Conservation (phyloP, 2,797 vertebrate species). For the Gobio occitaniae region DNA sequence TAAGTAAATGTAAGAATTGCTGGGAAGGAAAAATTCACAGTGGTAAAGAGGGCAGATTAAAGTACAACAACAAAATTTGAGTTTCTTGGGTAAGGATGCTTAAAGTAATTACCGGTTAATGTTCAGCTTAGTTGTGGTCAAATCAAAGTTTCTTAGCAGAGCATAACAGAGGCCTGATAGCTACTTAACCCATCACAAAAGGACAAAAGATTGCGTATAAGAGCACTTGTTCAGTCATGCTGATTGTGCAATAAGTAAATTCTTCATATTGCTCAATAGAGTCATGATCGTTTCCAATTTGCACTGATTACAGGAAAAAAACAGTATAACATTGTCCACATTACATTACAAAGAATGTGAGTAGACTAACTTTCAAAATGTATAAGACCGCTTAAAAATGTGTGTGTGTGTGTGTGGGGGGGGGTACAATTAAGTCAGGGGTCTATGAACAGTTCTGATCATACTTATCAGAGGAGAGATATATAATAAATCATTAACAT, state of each 20-base stretch:
- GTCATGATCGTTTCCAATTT: neutral
- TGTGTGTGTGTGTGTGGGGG: too few relatives aligned
- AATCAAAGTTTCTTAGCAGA: constrained; percentile 1
- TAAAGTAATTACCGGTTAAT: constrained; percentile 11
- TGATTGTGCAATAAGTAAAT: neutral
- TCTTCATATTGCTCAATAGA: neutral
- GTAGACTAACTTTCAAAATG: neutral
- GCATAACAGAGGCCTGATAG: neutral
- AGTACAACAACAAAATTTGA: neutral
- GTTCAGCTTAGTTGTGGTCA: neutral
- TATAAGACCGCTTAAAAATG: neutral
- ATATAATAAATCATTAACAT: neutral
- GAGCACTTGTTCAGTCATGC: neutral
- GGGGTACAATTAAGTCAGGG: neutral
- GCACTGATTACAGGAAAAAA: neutral
- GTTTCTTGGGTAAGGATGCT: neutral
- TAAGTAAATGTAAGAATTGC: neutral
- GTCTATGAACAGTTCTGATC: neutral
- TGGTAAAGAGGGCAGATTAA: neutral
- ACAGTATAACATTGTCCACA: neutral
- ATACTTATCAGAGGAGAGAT: neutral
- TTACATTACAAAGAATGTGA: neutral
- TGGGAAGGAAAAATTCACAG: constrained; percentile 5
- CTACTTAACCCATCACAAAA: constrained; percentile 3
- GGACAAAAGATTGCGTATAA: neutral